Percentiles rank a stretch among this genome's conserved stretches.
Conservation (phyloP, 2,888 invertebrate genomes). For the Tetropium fuscum region DNA sequence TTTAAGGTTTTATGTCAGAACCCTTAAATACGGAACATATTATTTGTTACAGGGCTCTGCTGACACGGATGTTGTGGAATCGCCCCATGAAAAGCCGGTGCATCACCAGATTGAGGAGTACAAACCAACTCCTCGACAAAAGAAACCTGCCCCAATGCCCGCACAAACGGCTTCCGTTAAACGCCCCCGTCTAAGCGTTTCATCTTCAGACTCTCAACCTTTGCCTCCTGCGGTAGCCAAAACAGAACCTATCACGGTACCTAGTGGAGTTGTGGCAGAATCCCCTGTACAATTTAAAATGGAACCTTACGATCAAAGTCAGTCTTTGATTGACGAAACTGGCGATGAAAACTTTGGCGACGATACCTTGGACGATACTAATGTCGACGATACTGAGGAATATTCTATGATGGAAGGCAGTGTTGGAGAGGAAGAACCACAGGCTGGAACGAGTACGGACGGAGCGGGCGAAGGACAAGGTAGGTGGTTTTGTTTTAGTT, state of each 20-base stretch:
- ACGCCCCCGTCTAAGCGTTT: constrained; percentile 50
- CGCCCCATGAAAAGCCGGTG: constrained; percentile 39
- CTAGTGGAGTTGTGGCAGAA: constrained; percentile 28
- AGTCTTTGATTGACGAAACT: constrained; percentile 54
- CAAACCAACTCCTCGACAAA: constrained; percentile 49
- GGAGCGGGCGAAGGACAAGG: constrained; percentile 63
- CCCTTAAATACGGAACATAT: too few relatives aligned
- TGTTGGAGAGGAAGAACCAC: constrained; percentile 59
- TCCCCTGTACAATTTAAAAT: constrained; percentile 60
- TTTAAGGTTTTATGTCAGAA: too few relatives aligned
- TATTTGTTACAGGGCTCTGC: constrained; percentile 49
- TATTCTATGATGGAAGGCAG: constrained; percentile 60
- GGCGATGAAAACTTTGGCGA: constrained; percentile 58
- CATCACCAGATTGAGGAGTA: constrained; percentile 47
- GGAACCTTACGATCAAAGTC: constrained; percentile 61
- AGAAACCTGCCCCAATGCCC: constrained; percentile 44
- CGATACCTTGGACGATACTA: constrained; percentile 55
- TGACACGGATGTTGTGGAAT: constrained; percentile 48
- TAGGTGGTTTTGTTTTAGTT: constrained; percentile 55
- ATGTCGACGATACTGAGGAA: constrained; percentile 60
- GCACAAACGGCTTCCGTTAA: constrained; percentile 48
- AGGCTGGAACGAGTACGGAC: constrained; percentile 63
- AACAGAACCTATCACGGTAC: constrained; percentile 24
- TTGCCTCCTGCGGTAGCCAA: constrained; percentile 22
- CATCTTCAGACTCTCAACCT: constrained; percentile 33